phyloP scores from a whole-genome alignment of 2,888 invertebrate species.

The Tenthredo amoena region DNA sequence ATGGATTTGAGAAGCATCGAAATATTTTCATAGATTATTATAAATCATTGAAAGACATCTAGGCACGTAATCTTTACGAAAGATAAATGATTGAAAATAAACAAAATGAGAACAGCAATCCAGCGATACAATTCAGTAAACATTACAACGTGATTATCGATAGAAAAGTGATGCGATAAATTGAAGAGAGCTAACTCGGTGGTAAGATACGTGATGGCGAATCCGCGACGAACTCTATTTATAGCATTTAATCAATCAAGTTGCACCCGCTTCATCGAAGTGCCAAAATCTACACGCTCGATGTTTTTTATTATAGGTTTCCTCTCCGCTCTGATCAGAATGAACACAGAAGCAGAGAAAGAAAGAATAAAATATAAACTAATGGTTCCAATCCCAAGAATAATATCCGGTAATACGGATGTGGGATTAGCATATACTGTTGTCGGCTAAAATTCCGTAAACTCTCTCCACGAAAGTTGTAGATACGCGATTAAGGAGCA shows the following conservation, averaged over 20 bases:
- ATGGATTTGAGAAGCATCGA: not conserved
- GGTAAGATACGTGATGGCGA: not conserved
- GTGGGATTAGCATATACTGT: constrained; percentile 5
- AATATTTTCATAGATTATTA: constrained; percentile 26
- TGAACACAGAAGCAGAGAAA: not conserved
- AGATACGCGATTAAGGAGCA: not conserved
- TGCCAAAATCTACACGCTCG: not conserved
- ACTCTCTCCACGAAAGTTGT: constrained; percentile 21
- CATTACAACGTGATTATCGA: constrained; percentile 6
- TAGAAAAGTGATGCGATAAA: not conserved
- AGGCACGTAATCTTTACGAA: not conserved
- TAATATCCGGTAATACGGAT: not conserved
- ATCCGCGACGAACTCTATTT: not conserved
- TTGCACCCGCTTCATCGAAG: not conserved
- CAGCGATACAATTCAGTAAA: not conserved
- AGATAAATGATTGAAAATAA: not conserved
- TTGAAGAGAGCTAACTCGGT: not conserved
- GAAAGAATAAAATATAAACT: not conserved
- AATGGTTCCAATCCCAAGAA: not conserved
- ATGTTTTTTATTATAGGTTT: not conserved
- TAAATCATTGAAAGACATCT: not conserved
- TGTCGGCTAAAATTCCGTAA: constrained; percentile 1
- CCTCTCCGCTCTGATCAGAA: not conserved
- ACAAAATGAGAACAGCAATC: not conserved
- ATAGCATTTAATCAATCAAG: not conserved